phyloP scores from a whole-genome alignment of 2,113 vertebrate species.

The Odobenus rosmarus region DNA sequence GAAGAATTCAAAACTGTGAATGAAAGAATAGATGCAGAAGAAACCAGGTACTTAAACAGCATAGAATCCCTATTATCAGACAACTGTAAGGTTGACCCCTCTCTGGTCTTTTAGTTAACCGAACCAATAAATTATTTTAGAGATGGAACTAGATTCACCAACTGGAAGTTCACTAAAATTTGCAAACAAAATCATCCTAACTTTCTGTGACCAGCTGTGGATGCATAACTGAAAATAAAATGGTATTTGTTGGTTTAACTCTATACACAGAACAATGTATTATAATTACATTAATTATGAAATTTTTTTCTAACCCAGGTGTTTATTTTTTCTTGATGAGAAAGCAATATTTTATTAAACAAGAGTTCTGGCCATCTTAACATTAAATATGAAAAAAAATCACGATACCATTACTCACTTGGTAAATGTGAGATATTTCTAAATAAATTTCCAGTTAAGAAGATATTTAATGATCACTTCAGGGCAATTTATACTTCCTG shows the following conservation, averaged over 20 bases:
- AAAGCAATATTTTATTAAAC: background rate
- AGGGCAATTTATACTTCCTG: background rate
- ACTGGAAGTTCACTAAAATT: background rate
- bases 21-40: background rate
- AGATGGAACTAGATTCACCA: background rate
- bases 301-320: background rate
- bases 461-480: background rate
- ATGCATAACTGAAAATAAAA: background rate
- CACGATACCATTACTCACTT: background rate
- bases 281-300: background rate
- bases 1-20: background rate
- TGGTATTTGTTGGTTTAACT: background rate
- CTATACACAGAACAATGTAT: background rate
- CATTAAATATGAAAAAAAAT: background rate
- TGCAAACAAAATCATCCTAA: background rate
- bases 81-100: background rate
- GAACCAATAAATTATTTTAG: background rate
- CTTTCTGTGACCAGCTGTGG: background rate
- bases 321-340: background rate
- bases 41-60: background rate
- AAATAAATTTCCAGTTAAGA: conserved; percentile 9
- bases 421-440: background rate
- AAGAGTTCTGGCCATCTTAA: background rate
- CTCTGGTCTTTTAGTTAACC: background rate
- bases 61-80: background rate